Base-by-base conservation (phyloP, 2,888 invertebrate species). In the Meloe dianella region DNA sequence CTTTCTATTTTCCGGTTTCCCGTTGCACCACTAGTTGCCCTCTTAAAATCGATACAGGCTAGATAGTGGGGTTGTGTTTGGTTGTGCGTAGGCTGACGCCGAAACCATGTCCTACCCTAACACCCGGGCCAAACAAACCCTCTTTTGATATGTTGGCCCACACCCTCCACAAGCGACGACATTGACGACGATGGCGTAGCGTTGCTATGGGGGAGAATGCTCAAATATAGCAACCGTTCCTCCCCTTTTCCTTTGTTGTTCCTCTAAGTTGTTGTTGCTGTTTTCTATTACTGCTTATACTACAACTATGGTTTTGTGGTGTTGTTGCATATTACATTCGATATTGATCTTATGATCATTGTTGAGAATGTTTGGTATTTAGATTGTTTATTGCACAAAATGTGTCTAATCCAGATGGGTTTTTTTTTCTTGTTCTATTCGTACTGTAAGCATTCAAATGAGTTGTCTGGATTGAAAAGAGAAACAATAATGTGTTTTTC, bases 81-180 rank as follows among this genome's bases (percentile, higher is more conserved):
- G 72, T 24, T 54, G 54, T 75, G 77, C 75, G 77, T 75, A 75
- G 75, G 75, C 72, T 73, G 75, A 72, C 73, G 74, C 65, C 61
- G 71, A 73, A 64, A 74, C 75, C 77, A 77, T 80, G 78, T 73
- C 79, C 79, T 80, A 77, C 77, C 78, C 77, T 77, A 80, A 80
- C 77, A 77, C 78, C 78, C 78, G 78, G 79, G 77, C 79, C 74
- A 79, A 79, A 80, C 78, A 78, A 79, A 80, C 77, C 78, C 78
- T 24, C 54, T 54, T 9, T 47, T 20, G 20, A 47, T 20, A 54
- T 54, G 24, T 24, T 24, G 54, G 54, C 24, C 54, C 24, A 54
- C 54, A 24, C 54, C 54, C 54, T 24, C 24, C 27, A 27, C 4
- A 27, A 64, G 72, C 72, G 73, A 71, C 70, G 72, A 65, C 75